Percentiles rank a stretch among this genome's conserved stretches.
Conservation (phyloP, 2,888 invertebrate genomes). For the Timema cristinae region DNA sequence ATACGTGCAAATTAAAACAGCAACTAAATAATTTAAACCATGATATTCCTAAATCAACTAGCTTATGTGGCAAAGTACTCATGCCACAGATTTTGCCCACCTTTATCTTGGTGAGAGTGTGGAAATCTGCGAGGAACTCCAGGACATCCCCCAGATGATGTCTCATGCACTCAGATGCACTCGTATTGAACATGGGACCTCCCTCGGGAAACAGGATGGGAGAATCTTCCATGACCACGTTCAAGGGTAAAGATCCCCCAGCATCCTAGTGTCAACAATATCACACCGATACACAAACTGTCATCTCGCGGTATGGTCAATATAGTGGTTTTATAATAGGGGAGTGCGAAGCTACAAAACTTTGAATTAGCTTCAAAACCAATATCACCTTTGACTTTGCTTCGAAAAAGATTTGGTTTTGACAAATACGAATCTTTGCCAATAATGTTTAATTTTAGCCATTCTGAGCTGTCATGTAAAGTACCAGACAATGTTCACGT, state of each 20-base stretch:
- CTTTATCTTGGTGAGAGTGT: conserved; percentile 95
- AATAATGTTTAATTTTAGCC: no score
- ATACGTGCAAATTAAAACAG: no score
- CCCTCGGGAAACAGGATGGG: conserved; percentile 45
- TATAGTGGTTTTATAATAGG: no score
- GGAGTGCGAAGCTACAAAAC: no score
- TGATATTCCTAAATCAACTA: no score
- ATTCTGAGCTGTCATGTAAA: no score
- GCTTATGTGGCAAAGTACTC: neutral
- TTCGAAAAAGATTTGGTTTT: no score
- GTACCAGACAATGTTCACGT: no score
- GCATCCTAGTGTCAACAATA: conserved; percentile 57
- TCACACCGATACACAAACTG: conserved; percentile 12
- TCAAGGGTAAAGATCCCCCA: conserved; percentile 83
- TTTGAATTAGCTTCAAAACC: no score
- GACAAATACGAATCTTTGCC: no score
- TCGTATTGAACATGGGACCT: conserved; percentile 64
- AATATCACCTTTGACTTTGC: no score
- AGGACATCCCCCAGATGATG: conserved; percentile 88
- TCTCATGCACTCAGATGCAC: conserved; percentile 90
- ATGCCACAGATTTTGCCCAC: conserved; percentile 47
- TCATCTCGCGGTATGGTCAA: neutral
- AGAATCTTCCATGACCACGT: conserved; percentile 59
- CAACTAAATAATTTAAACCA: no score
- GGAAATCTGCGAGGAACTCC: conserved; percentile 93